Evolutionary conservation across 2,888 invertebrate genomes (phyloP).

Genomic region (Caenorhabditis becei): DNA sequence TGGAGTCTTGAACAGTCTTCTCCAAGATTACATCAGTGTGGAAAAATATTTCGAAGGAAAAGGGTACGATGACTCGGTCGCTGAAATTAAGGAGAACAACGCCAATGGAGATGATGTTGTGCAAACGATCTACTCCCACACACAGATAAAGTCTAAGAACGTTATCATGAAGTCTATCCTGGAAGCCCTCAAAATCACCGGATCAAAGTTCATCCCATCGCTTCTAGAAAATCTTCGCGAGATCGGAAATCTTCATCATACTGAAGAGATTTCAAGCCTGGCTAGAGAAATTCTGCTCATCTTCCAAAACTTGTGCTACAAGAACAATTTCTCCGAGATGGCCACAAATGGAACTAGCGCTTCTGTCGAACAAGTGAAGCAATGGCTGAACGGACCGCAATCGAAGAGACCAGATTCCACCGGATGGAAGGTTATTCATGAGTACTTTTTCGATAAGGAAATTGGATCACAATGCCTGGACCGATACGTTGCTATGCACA

Average conservation of each 20-base stretch:
- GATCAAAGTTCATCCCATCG: slow-evolving; percentile 59
- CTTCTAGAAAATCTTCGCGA: slow-evolving; percentile 69
- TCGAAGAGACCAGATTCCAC: slow-evolving; percentile 52
- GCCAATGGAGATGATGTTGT: slow-evolving; percentile 73
- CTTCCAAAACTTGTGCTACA: slow-evolving; percentile 56
- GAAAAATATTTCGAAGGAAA: slow-evolving; percentile 74
- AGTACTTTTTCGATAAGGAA: slow-evolving; percentile 77
- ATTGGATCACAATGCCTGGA: slow-evolving; percentile 55
- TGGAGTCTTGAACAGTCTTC: slow-evolving; percentile 63
- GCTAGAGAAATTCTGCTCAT: slow-evolving; percentile 67
- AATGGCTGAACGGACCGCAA: slow-evolving; percentile 35
- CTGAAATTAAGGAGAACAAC: slow-evolving; percentile 67
- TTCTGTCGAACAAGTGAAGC: slow-evolving; percentile 35
- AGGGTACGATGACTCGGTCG: slow-evolving; percentile 73
- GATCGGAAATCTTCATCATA: slow-evolving; percentile 74
- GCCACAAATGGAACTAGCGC: slow-evolving; percentile 29
- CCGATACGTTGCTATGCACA: slow-evolving; percentile 57
- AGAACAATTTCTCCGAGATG: slow-evolving; percentile 54
- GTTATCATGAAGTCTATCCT: slow-evolving; percentile 69
- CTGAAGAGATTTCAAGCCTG: slow-evolving; percentile 66
- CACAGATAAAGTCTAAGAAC: slow-evolving; percentile 74
- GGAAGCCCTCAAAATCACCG: slow-evolving; percentile 55
- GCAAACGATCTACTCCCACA: slow-evolving; percentile 80
- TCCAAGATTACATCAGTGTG: slow-evolving; percentile 66
- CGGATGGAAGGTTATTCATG: slow-evolving; percentile 74